These are phyloP conservation scores for Pachyrhynchus sulphureomaculatus DNA, from an alignment of 1,140 invertebrate species.

Conservation along the genomic window DNA sequence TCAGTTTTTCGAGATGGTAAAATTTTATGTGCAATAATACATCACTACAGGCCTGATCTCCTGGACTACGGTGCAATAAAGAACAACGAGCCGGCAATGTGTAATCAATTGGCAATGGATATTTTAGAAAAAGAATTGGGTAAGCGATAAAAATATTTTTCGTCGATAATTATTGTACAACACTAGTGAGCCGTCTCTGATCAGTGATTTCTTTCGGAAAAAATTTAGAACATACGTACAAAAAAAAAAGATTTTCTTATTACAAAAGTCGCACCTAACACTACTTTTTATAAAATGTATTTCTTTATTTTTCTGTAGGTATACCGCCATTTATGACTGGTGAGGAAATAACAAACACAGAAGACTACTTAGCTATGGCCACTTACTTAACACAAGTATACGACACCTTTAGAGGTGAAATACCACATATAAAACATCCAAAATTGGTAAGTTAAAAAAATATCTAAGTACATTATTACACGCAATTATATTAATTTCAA, in stretches of 20 bases:
- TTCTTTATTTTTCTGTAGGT: constrained; percentile 51
- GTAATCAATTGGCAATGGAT: constrained; percentile 82
- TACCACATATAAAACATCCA: constrained; percentile 76
- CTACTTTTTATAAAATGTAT: too few relatives aligned
- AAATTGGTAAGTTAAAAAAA: constrained; percentile 67
- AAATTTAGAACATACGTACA: background rate
- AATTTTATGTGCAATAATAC: constrained; percentile 80
- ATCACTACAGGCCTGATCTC: constrained; percentile 85
- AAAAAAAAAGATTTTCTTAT: background rate
- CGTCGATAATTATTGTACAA: background rate
- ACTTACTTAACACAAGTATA: constrained; percentile 87
- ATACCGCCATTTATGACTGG: constrained; percentile 80
- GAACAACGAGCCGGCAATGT: constrained; percentile 59
- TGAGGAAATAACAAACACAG: constrained; percentile 74
- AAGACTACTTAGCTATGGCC: constrained; percentile 76
- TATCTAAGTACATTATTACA: too few relatives aligned
- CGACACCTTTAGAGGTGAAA: constrained; percentile 78
- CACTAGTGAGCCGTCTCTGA: too few relatives aligned
- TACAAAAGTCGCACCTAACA: too few relatives aligned
- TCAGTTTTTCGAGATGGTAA: constrained; percentile 75
- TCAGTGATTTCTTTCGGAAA: background rate
- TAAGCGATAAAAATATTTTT: constrained; percentile 27
- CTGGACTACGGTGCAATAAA: constrained; percentile 72
- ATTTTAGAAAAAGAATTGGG: constrained; percentile 71
- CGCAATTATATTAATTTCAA: too few relatives aligned